Evolutionary conservation across 2,797 vertebrate genomes (phyloP).

Genomic region (Coreius guichenoti): DNA sequence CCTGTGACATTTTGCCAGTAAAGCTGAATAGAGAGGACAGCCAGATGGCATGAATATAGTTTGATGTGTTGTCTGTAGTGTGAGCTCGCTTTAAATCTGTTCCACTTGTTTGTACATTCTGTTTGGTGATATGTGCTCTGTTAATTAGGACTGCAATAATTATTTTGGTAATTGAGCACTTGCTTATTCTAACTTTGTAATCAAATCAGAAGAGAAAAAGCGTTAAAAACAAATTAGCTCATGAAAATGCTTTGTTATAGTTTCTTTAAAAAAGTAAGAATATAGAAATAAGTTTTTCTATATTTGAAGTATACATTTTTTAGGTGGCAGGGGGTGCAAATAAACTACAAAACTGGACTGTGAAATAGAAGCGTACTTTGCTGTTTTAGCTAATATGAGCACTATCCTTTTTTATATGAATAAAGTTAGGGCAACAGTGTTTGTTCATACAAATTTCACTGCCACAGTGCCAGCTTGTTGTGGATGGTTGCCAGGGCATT

Average conservation of each 20-base stretch:
- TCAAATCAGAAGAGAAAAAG: background rate
- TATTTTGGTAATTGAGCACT: background rate
- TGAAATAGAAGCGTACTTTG: too few species aligned
- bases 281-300: too few species aligned
- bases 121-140: constrained; percentile 2
- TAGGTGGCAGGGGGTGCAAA: too few species aligned
- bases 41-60: background rate
- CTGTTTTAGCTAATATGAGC: too few species aligned
- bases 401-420: too few species aligned
- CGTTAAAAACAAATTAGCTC: background rate
- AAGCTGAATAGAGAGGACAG: background rate
- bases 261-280: too few species aligned
- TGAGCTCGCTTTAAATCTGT: background rate
- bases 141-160: constrained; percentile 7
- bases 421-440: too few species aligned
- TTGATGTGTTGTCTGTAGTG: background rate
- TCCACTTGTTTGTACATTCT: constrained; percentile 12
- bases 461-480: background rate
- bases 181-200: background rate
- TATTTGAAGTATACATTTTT: too few species aligned
- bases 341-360: too few species aligned
- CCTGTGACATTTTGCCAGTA: background rate
- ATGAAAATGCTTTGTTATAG: background rate
- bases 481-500: background rate
- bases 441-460: background rate